Evolutionary conservation across 2,797 vertebrate species (phyloP).

Genomic region (Pagetopsis macropterus): DNA sequence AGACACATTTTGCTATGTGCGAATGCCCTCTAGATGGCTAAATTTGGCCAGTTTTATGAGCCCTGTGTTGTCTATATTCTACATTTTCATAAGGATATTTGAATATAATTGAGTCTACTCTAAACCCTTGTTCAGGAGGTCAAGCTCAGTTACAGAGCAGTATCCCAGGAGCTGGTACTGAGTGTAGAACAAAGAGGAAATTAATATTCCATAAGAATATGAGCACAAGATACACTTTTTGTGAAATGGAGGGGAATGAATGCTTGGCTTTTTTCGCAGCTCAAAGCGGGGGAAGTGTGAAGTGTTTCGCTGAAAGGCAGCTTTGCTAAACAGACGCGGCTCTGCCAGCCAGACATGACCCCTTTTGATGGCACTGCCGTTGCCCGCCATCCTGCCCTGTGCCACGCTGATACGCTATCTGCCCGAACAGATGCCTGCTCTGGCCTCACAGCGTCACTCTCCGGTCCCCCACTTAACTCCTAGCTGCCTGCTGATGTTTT

Average conservation of each 20-base stretch:
- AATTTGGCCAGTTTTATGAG: constrained; percentile 49
- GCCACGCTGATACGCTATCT: constrained; percentile 76
- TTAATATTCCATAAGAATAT: constrained; percentile 49
- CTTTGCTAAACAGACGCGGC: constrained; percentile 46
- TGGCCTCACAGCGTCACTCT: constrained; percentile 42
- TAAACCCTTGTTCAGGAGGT: constrained; percentile 30
- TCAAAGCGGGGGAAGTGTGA: constrained; percentile 40
- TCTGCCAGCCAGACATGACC: constrained; percentile 66
- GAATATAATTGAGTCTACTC: constrained; percentile 39
- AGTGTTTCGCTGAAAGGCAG: constrained; percentile 51
- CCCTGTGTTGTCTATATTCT: constrained; percentile 25
- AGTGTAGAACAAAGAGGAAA: constrained; percentile 27
- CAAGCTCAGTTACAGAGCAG: constrained; percentile 26
- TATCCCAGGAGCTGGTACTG: constrained; percentile 2
- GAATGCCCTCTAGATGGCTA: constrained; percentile 40
- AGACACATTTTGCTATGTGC: constrained; percentile 54
- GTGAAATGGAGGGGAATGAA: constrained; percentile 42
- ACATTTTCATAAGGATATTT: constrained; percentile 45
- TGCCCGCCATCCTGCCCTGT: constrained; percentile 58
- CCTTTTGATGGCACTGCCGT: constrained; percentile 55
- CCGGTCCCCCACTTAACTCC: constrained; percentile 30
- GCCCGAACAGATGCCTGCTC: constrained; percentile 73
- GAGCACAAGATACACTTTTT: constrained; percentile 25
- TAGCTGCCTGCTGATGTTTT: constrained; percentile 67
- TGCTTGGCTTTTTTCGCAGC: constrained; percentile 13